Percentiles rank a stretch among this genome's conserved stretches.
Conservation (phyloP, 92 coral and sea anemone species). For the Pocillopora meandrina region DNA sequence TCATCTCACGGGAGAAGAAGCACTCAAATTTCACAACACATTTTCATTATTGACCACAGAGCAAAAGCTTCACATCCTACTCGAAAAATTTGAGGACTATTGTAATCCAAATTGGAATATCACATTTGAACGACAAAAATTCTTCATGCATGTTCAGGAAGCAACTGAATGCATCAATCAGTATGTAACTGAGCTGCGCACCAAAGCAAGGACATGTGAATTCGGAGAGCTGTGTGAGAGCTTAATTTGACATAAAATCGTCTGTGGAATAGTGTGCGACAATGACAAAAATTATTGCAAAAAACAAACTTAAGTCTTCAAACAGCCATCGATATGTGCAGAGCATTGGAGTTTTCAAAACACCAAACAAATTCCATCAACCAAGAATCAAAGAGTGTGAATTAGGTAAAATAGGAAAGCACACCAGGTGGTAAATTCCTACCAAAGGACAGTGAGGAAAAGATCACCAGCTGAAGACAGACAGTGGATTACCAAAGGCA, state of each 20-base stretch:
- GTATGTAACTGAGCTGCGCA: constrained; percentile 53
- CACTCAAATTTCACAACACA: background rate
- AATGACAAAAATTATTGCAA: constrained; percentile 39
- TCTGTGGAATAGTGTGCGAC: constrained; percentile 47
- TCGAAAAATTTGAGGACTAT: constrained; percentile 49
- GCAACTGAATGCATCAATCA: constrained; percentile 47
- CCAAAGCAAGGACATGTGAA: constrained; percentile 43
- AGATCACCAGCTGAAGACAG: background rate
- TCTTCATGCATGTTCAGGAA: constrained; percentile 49
- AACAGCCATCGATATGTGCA: constrained; percentile 38
- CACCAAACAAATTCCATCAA: constrained; percentile 34
- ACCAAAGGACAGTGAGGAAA: background rate
- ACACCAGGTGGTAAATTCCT: no score
- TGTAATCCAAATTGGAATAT: constrained; percentile 63
- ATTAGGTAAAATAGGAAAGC: background rate
- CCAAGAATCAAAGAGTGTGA: constrained; percentile 23
- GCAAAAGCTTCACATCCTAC: background rate
- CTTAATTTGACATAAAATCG: constrained; percentile 50
- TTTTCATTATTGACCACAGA: background rate
- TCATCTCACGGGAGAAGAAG: background rate
- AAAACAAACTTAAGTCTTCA: constrained; percentile 20
- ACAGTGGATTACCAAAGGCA: background rate
- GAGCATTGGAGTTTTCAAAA: constrained; percentile 59
- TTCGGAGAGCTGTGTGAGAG: constrained; percentile 47
- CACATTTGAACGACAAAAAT: constrained; percentile 59